Evolutionary conservation across 2,797 vertebrate genomes (phyloP), one percentile per base, ranked within the genome.

Genomic region (Phaenicophaeus curvirostris): DNA sequence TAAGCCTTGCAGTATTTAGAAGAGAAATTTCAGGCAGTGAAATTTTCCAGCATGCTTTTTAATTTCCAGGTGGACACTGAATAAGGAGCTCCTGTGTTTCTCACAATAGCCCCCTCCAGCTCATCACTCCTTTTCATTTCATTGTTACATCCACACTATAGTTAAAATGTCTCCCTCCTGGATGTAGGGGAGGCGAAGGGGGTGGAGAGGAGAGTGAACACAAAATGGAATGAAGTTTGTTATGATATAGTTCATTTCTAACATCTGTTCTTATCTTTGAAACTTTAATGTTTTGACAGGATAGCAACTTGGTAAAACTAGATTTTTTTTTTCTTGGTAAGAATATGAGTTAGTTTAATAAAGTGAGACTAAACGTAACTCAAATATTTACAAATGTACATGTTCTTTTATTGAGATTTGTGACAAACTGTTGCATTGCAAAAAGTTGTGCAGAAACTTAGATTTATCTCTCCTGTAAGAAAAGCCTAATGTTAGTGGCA

Each of bases 111-210:
- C 83, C 89, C 85, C 95, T 95, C 94, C 93, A 89, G 83, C 33
- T 96, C 93, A 91, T 96, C 93, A 94, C 80, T 93, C 71, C 92
- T 96, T 97, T 97, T 94, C 91, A 94, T 86, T 95, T 91, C 68
- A 86, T 96, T 96, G 93, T 91, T 87, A 44, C 41, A 51, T 63
- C 55, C 55, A 27, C 0, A 20, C 93, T 69, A 72, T 59, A 85
- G 91, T 75, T 95, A 89, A 93, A 96, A 90, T 12, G 0, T 61
- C 88, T 94, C 94, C 51, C 85, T 95, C 75, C 78, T 83, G 62
- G 69, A 93, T 39, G n/a, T 67, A 89, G 58, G 42, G 76, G 50
- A 90, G 55, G 27, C 37, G 10, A 84, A 77, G 28, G 66, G 69
- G 31, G 24, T 91, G 53, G 55, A 90, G 42, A 84, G 42, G 46